Evolutionary conservation across 2,113 vertebrate genomes (phyloP).

Genomic region (Morone saxatilis): DNA sequence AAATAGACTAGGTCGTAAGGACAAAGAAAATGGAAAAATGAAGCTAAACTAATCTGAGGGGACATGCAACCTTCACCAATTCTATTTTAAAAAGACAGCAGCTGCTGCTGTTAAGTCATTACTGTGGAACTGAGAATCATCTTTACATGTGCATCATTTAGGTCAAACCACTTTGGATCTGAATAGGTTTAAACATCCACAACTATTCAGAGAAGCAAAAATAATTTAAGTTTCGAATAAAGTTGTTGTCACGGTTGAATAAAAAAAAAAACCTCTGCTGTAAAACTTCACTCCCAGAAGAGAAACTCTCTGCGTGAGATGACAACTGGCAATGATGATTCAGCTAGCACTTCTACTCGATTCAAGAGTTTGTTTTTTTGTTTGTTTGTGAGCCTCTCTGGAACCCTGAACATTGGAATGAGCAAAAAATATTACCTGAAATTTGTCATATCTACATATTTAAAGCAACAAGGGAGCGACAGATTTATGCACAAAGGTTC

Average conservation of each 20-base stretch:
- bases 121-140: conserved; percentile 15
- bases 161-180: no score
- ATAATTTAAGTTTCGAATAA: background rate
- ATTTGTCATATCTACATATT: conserved; percentile 33
- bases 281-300: background rate
- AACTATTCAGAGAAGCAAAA: background rate
- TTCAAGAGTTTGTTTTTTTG: background rate
- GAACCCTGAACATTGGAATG: background rate
- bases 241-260: background rate
- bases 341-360: background rate
- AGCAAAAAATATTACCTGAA: conserved; percentile 13
- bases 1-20: conserved; percentile 48
- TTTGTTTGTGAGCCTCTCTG: background rate
- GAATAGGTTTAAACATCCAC: background rate
- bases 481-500: conserved; percentile 33
- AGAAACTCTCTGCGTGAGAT: background rate
- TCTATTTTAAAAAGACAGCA: conserved; percentile 57
- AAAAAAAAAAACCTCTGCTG: background rate
- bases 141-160: background rate
- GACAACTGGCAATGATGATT: background rate
- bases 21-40: conserved; percentile 56
- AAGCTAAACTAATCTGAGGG: conserved; percentile 52
- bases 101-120: conserved; percentile 49
- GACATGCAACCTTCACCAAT: conserved; percentile 56
- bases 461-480: conserved; percentile 26